These are phyloP conservation scores for Orientallactaga sibirica DNA, from an alignment of 2,797 vertebrate species.

Conservation along the genomic window DNA sequence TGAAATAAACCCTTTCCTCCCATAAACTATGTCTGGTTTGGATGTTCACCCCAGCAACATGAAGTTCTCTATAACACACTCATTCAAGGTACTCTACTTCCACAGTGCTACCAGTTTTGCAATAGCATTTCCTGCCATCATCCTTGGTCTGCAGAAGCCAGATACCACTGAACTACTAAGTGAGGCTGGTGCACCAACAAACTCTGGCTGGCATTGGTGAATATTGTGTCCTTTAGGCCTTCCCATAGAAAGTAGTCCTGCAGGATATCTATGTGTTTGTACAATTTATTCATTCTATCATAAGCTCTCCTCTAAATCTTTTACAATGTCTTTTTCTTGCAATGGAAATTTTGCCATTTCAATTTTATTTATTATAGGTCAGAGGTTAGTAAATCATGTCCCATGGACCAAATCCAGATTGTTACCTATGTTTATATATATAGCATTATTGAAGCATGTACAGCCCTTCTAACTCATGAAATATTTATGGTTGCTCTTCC, in stretches of 20 bases:
- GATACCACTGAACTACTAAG: not conserved
- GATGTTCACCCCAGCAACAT: too few relatives aligned
- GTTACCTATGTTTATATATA: conserved; percentile 46
- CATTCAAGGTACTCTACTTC: not conserved
- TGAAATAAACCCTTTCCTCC: too few relatives aligned
- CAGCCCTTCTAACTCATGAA: not conserved
- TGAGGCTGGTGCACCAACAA: not conserved
- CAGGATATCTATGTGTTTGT: not conserved
- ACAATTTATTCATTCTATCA: not conserved
- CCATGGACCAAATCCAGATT: not conserved
- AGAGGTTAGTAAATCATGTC: not conserved
- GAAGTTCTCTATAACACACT: not conserved
- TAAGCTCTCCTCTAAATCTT: not conserved
- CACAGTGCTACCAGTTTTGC: not conserved
- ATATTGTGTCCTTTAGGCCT: too few relatives aligned
- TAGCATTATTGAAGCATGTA: conserved; percentile 3
- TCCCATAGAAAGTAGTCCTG: not conserved
- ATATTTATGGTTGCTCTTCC: not conserved
- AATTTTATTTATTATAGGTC: not conserved
- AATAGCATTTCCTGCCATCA: not conserved
- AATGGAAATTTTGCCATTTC: conserved; percentile 33
- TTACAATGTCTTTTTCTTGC: not conserved
- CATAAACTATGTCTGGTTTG: too few relatives aligned
- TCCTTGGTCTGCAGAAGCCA: not conserved
- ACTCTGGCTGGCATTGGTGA: not conserved